phyloP scores from a whole-genome alignment of 2,888 invertebrate species.

The Creontiades dilutus region DNA sequence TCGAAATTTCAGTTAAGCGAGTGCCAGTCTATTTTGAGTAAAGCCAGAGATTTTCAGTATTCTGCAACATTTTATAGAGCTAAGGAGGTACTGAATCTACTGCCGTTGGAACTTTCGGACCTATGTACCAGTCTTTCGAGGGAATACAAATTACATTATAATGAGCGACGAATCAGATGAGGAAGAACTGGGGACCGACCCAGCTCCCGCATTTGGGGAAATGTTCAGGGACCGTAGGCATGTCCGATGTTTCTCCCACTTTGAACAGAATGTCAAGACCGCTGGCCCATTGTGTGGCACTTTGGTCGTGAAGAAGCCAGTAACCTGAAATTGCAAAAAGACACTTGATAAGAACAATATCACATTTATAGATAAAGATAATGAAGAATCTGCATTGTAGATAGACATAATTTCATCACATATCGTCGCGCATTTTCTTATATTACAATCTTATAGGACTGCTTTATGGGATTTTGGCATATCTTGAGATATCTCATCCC shows the following conservation, averaged over 20 bases:
- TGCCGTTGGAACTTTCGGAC: background rate
- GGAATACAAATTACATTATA: background rate
- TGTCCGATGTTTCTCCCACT: constrained; percentile 84
- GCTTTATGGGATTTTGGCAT: too few species aligned
- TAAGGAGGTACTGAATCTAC: background rate
- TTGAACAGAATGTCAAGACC: constrained; percentile 87
- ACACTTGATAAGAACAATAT: too few species aligned
- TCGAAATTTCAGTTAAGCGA: too few species aligned
- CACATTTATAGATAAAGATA: too few species aligned
- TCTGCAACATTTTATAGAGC: background rate
- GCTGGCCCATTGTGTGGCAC: constrained; percentile 86
- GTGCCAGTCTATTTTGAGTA: too few species aligned
- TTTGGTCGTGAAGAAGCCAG: constrained; percentile 90
- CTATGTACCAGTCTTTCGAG: background rate
- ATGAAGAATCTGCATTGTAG: too few species aligned
- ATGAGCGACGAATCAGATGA: constrained; percentile 79
- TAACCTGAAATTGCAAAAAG: constrained; percentile 81
- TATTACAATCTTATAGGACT: too few species aligned
- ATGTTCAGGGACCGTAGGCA: constrained; percentile 84
- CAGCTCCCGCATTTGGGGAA: constrained; percentile 90
- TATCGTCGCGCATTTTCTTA: too few species aligned
- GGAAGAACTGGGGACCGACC: constrained; percentile 87
- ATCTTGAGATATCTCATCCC: too few species aligned
- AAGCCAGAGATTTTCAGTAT: too few species aligned
- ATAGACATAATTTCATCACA: too few species aligned